Evolutionary conservation across 1,140 invertebrate species (phyloP).

Genomic region (Lamellibrachia luymesi): DNA sequence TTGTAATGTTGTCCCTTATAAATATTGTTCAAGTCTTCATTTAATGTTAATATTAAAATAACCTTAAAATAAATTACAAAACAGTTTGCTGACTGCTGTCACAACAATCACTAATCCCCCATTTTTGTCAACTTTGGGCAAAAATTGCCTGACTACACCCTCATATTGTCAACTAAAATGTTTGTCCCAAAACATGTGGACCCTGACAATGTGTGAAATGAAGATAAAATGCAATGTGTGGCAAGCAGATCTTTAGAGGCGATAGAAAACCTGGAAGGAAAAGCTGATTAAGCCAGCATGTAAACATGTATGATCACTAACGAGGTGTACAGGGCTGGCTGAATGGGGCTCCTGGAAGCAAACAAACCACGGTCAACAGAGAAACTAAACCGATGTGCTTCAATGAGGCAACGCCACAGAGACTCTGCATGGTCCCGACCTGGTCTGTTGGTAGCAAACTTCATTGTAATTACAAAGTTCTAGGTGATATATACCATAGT

Average conservation of each 20-base stretch:
- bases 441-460: background rate
- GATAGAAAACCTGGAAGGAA: background rate
- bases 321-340: background rate
- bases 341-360: background rate
- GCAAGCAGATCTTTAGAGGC: background rate
- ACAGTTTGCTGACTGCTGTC: background rate
- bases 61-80: background rate
- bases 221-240: background rate
- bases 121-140: background rate
- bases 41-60: background rate
- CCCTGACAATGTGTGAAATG: background rate
- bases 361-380: background rate
- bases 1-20: background rate
- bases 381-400: background rate
- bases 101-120: background rate
- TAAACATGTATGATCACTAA: background rate
- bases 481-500: no score
- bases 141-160: background rate
- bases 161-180: background rate
- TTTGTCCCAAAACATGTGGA: background rate
- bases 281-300: background rate
- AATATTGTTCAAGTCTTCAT: background rate
- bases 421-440: background rate
- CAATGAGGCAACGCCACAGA: background rate
- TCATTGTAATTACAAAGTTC: background rate